A percentile compares a stretch with the other conserved stretches of the same genome.
Evolutionary conservation across 2,797 vertebrate species (phyloP).

Genomic region (Phataginus tetradactyla): DNA sequence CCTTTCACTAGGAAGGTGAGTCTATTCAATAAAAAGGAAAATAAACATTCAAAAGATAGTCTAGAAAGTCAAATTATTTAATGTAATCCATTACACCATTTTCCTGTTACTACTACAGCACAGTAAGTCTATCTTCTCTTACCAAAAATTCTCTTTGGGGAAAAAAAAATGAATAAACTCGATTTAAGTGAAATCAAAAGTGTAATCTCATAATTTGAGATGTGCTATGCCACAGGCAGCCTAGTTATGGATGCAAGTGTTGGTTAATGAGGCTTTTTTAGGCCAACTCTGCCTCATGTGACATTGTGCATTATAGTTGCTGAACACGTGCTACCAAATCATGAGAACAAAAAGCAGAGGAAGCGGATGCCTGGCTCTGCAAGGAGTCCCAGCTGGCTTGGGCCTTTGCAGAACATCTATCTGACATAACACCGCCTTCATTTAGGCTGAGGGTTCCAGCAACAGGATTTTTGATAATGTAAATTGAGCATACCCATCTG

Average conservation of each 20-base stretch:
- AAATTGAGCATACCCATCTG: neutral
- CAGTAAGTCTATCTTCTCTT: neutral
- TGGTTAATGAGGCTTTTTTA: slow-evolving; percentile 25
- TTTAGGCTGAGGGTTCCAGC: neutral
- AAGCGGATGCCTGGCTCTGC: neutral
- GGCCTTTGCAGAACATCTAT: neutral
- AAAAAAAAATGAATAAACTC: neutral
- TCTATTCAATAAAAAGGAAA: neutral
- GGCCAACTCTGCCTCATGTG: slow-evolving; percentile 5
- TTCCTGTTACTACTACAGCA: neutral
- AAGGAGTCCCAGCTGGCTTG: neutral
- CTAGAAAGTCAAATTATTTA: slow-evolving; percentile 38
- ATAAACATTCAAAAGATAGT: neutral
- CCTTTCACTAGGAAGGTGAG: neutral
- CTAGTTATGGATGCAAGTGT: neutral
- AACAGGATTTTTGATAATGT: neutral
- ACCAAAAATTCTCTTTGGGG: neutral
- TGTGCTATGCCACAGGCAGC: neutral
- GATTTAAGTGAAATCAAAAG: slow-evolving; percentile 32
- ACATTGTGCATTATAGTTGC: slow-evolving; percentile 6
- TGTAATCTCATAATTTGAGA: neutral
- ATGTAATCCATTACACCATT: neutral
- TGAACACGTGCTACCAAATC: neutral
- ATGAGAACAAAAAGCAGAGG: neutral
- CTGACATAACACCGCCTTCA: neutral